These are phyloP conservation scores for Andrena praecox DNA, from an alignment of 2,888 invertebrate genomes.

Conservation along the genomic window DNA sequence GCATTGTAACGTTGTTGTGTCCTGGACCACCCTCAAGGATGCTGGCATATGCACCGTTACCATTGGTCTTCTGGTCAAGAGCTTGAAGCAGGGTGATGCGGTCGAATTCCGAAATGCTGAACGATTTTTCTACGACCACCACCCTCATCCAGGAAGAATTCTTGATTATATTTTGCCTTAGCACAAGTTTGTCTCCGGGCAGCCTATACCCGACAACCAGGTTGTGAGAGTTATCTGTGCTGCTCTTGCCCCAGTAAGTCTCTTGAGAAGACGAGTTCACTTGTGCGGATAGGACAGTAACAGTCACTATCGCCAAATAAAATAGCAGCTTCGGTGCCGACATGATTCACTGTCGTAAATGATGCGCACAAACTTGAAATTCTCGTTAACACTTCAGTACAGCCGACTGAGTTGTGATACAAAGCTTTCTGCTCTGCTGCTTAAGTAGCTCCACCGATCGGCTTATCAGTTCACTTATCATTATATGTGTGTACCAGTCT, in stretches of 20 bases:
- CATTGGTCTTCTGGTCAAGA: constrained; percentile 84
- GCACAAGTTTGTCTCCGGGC: constrained; percentile 69
- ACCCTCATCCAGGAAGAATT: constrained; percentile 74
- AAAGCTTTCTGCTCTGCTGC: background rate
- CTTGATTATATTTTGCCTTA: constrained; percentile 71
- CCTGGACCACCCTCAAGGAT: constrained; percentile 84
- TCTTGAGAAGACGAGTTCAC: constrained; percentile 29
- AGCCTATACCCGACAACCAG: constrained; percentile 72
- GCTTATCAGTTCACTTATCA: constrained; percentile 66
- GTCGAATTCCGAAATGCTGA: constrained; percentile 63
- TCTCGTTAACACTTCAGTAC: background rate
- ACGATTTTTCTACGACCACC: constrained; percentile 70
- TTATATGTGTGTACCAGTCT: constrained; percentile 1
- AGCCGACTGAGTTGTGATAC: constrained; percentile 13
- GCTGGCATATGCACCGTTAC: constrained; percentile 84
- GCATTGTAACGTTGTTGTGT: constrained; percentile 78
- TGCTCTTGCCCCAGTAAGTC: constrained; percentile 19
- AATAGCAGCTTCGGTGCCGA: constrained; percentile 22
- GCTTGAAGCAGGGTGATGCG: constrained; percentile 83
- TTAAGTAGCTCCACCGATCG: constrained; percentile 57
- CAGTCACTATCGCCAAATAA: constrained; percentile 32
- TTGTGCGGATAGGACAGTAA: constrained; percentile 33
- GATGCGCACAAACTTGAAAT: background rate
- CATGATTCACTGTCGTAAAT: constrained; percentile 41
- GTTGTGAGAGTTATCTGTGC: constrained; percentile 67